Conservation (phyloP, 1,140 invertebrate genomes). For the Drosophila kanapiae region DNA sequence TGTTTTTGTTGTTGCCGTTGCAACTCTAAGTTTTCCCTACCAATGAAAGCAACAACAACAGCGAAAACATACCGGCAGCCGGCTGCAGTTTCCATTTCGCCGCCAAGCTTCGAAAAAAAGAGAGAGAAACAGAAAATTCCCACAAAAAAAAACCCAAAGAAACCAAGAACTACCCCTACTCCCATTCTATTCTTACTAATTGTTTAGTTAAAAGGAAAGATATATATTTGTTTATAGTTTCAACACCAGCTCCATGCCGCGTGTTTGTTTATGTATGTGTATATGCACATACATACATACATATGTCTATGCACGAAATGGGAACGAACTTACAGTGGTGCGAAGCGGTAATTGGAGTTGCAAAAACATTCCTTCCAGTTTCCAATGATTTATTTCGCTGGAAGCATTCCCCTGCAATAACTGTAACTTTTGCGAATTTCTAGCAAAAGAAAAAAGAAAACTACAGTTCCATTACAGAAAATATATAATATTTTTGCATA, state of each 20-base stretch:
- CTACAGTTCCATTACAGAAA: not conserved
- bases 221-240: slow-evolving; percentile 70
- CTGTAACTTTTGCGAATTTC: not conserved
- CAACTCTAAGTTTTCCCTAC: slow-evolving; percentile 73
- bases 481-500: not conserved
- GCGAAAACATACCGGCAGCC: slow-evolving; percentile 5
- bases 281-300: too few species aligned
- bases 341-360: not conserved
- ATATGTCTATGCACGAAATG: slow-evolving; percentile 19
- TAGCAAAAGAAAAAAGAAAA: not conserved
- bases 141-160: slow-evolving; percentile 35
- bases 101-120: slow-evolving; percentile 1
- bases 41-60: slow-evolving; percentile 22
- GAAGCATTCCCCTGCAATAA: not conserved
- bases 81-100: slow-evolving; percentile 34
- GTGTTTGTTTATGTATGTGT: slow-evolving; percentile 26
- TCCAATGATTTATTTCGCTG: not conserved
- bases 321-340: slow-evolving; percentile 33
- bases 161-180: slow-evolving; percentile 1
- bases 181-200: slow-evolving; percentile 40
- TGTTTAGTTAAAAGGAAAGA: slow-evolving; percentile 57
- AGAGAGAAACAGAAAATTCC: slow-evolving; percentile 50
- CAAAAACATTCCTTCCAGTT: not conserved
- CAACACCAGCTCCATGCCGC: slow-evolving; percentile 33
- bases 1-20: slow-evolving; percentile 39